Conservation (phyloP, 1,140 invertebrate genomes). For the Apis laboriosa region DNA sequence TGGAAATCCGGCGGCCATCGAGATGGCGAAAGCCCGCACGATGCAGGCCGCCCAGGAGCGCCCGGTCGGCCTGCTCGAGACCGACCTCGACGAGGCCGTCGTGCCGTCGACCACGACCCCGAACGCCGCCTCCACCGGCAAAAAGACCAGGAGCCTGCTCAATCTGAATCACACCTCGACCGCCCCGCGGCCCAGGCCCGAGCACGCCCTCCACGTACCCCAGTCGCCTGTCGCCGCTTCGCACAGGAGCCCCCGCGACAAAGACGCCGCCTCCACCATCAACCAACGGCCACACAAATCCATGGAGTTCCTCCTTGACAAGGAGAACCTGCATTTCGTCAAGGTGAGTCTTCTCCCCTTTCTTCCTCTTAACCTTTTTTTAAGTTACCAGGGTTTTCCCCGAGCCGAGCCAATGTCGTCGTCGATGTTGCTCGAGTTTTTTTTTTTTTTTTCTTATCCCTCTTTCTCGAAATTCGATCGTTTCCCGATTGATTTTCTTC, state of each 20-base stretch:
- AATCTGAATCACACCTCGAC: constrained; percentile 85
- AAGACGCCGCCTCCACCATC: constrained; percentile 72
- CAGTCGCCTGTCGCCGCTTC: constrained; percentile 74
- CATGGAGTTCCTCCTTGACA: constrained; percentile 96
- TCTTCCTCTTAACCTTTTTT: background rate
- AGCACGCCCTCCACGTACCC: constrained; percentile 76
- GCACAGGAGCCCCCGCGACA: constrained; percentile 67
- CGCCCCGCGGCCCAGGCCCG: constrained; percentile 64
- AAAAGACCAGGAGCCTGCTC: constrained; percentile 89
- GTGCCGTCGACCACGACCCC: constrained; percentile 62
- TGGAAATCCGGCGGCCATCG: constrained; percentile 79
- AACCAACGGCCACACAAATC: constrained; percentile 89
- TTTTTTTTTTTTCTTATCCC: no score
- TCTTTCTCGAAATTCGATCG: background rate
- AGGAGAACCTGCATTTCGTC: constrained; percentile 90
- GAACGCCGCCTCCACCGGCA: constrained; percentile 75
- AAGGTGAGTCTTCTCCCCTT: constrained; percentile 82
- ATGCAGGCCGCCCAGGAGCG: constrained; percentile 78
- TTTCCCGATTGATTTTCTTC: no score
- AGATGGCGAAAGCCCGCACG: constrained; percentile 80
- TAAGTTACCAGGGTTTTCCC: background rate
- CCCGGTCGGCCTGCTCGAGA: constrained; percentile 89
- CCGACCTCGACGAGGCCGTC: constrained; percentile 88
- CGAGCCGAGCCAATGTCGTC: background rate
- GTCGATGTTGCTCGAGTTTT: no score